Evolutionary conservation across 2,888 invertebrate species (phyloP), one percentile per base, ranked within the genome.

Genomic region (Tubulanus polymorphus): DNA sequence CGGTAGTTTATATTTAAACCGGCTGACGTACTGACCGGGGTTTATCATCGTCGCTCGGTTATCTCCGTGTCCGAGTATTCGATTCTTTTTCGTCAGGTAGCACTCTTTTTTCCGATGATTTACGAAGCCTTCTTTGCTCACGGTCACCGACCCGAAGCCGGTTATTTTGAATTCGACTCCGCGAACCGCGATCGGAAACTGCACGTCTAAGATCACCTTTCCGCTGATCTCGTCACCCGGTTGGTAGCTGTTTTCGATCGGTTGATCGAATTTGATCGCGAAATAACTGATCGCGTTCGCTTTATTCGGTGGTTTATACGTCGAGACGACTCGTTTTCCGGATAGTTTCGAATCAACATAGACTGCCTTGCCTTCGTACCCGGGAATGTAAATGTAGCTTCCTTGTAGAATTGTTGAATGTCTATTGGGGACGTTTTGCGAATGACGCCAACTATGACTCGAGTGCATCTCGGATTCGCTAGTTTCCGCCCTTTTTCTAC

Each of bases 211-310:
- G 47, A 69, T 62, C 18, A 75, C 67, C n/a, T 59, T 59, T 6
- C 74, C 74, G 0, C 64, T 61, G 2, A 75, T 56, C 30, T 65
- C 63, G 46, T 72, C 71, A 3, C 75, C 75, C 0, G 75, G 73
- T 6, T 57, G 58, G 55, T 65, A 74, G 25, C 61, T 51, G 18
- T 66, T 66, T 1, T 53, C 54, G 6, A 66, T 63, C 2, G 65
- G 58, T 25, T 61, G 61, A 48, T 73, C 68, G 15, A 71, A 63
- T 58, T 71, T 67, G 32, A 75, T 70, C 35, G 67, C 67, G 59
- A 75, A 74, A 37, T 66, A 60, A 2, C 63, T 65, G 10, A 75
- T 62, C 15, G 58, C 57, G 55, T 47, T 25, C 28, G 45, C 53
- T 47, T 53, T 53, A 3, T 41, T 30, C 1, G n/a, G 28, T n/a